Evolutionary conservation across 2,113 vertebrate species (phyloP).

Genomic region (Pao palembangensis): DNA sequence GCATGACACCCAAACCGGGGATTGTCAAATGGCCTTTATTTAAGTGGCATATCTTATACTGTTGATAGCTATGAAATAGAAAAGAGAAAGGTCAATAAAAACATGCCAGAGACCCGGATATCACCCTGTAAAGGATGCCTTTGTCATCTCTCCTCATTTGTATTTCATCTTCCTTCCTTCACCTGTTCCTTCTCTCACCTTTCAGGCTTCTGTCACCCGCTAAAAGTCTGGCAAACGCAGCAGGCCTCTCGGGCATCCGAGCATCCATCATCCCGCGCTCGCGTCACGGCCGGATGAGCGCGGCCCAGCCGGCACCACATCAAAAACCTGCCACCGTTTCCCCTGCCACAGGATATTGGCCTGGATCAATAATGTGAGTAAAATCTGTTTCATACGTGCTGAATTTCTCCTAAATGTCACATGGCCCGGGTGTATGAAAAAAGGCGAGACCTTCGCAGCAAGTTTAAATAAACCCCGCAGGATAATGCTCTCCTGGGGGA

Average conservation of each 20-base stretch:
- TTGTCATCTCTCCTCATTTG: conserved; percentile 45
- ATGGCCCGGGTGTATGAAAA: conserved; percentile 53
- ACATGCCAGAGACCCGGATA: conserved; percentile 26
- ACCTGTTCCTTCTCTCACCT: conserved; percentile 28
- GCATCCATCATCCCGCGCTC: conserved; percentile 24
- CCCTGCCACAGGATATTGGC: conserved; percentile 33
- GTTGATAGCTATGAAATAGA: conserved; percentile 29
- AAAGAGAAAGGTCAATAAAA: conserved; percentile 55
- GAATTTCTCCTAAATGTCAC: conserved; percentile 66
- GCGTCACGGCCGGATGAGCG: conserved; percentile 43
- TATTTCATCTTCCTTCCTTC: conserved; percentile 21
- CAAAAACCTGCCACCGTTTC: conserved; percentile 32
- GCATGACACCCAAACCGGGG: conserved; percentile 38
- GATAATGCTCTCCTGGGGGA: conserved; percentile 73
- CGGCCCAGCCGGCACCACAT: conserved; percentile 17
- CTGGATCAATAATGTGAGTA: conserved; percentile 40
- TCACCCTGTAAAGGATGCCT: conserved; percentile 38
- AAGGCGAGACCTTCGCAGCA: conserved; percentile 70
- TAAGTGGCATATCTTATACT: conserved; percentile 42
- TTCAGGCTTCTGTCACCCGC: conserved; percentile 42
- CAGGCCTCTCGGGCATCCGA: conserved; percentile 23
- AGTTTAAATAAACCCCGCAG: conserved; percentile 76
- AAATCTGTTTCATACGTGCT: conserved; percentile 47
- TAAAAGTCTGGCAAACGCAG: conserved; percentile 30
- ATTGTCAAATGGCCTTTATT: conserved; percentile 60